phyloP scores from a whole-genome alignment of 2,113 vertebrate genomes.

The Leptobrachium leishanense region DNA sequence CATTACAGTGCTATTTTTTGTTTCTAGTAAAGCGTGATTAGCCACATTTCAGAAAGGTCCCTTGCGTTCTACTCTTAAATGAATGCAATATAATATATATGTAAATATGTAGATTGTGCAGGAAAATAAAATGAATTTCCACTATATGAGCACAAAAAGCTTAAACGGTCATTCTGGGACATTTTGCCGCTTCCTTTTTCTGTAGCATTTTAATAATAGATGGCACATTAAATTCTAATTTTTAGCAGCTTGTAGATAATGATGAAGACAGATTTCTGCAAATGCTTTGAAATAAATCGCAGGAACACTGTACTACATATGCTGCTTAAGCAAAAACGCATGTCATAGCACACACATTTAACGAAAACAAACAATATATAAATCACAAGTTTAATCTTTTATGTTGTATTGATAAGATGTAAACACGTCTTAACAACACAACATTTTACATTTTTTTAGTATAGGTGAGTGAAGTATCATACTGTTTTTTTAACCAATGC shows the following conservation, averaged over 20 bases:
- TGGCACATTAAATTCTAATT: conserved; percentile 41
- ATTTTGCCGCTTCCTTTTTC: conserved; percentile 23
- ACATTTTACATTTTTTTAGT: background rate
- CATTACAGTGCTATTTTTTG: too few species aligned
- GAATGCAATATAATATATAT: too few species aligned
- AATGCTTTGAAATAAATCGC: conserved; percentile 30
- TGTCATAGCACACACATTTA: background rate
- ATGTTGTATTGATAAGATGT: background rate
- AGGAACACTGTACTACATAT: background rate
- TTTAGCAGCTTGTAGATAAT: conserved; percentile 45
- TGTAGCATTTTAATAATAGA: conserved; percentile 34
- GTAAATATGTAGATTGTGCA: too few species aligned
- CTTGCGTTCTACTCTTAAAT: too few species aligned
- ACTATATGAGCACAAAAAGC: background rate
- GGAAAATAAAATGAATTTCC: too few species aligned
- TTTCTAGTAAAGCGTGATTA: too few species aligned
- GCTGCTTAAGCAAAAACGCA: background rate
- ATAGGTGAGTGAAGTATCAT: too few species aligned
- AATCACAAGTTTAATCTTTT: background rate
- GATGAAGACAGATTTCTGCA: conserved; percentile 24
- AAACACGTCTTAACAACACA: background rate
- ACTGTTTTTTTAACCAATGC: too few species aligned
- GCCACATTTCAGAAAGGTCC: too few species aligned
- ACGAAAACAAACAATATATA: too few species aligned
- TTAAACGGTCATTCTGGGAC: conserved; percentile 24